These are phyloP conservation scores for Picus viridis DNA, from an alignment of 2,797 vertebrate genomes.

Conservation along the genomic window DNA sequence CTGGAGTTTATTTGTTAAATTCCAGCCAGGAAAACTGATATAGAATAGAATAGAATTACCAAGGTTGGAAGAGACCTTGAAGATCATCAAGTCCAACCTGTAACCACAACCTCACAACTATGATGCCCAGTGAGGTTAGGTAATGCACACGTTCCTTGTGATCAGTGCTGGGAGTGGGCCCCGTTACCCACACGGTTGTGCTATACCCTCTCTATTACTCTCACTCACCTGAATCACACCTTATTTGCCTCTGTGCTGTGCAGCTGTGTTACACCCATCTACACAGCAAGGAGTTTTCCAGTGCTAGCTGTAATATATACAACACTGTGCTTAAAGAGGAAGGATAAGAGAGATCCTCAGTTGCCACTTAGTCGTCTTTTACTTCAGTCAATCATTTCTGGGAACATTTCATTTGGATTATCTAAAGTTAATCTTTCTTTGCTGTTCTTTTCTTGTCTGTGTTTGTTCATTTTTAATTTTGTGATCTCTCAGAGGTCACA, in stretches of 20 bases:
- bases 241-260: not conserved
- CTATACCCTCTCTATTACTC: not conserved
- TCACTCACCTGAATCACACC: not conserved
- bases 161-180: not conserved
- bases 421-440: not conserved
- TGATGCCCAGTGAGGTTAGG: not conserved
- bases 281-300: not conserved
- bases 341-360: not conserved
- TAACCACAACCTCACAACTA: too few relatives aligned
- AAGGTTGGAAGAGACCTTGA: too few relatives aligned
- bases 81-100: too few relatives aligned
- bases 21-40: not conserved
- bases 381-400: not conserved
- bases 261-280: not conserved
- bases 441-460: not conserved
- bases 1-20: not conserved
- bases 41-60: too few relatives aligned
- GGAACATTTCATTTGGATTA: not conserved
- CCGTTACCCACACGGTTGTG: not conserved
- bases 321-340: not conserved
- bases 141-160: not conserved
- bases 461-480: not conserved
- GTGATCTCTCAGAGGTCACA: not conserved
- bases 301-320: not conserved
- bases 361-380: not conserved